phyloP scores from a whole-genome alignment of 2,888 invertebrate species.

The Melanotus villosus region DNA sequence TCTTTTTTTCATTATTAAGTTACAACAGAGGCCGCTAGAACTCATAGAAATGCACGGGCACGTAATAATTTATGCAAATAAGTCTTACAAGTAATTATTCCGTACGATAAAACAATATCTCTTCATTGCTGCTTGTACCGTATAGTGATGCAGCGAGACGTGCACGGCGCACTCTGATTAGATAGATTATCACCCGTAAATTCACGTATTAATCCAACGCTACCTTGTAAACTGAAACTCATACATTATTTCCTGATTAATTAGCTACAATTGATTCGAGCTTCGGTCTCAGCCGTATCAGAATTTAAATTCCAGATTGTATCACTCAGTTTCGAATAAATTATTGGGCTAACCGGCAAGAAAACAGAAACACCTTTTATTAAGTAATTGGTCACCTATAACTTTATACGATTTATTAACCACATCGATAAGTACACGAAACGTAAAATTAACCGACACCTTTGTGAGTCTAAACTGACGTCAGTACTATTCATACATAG shows the following conservation, averaged over 20 bases:
- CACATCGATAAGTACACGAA: constrained; percentile 9
- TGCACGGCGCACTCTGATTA: constrained; percentile 33
- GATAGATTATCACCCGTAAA: constrained; percentile 33
- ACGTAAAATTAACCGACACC: constrained; percentile 10
- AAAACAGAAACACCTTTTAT: constrained; percentile 13
- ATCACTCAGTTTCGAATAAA: constrained; percentile 3
- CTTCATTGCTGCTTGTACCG: constrained; percentile 4
- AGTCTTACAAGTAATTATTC: constrained; percentile 31
- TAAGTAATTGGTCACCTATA: too few species aligned
- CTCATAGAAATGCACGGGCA: constrained; percentile 28
- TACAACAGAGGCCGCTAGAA: background rate
- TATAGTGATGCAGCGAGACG: constrained; percentile 4
- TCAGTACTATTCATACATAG: background rate
- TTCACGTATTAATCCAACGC: constrained; percentile 22
- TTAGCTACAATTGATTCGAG: constrained; percentile 37
- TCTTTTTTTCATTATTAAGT: too few species aligned
- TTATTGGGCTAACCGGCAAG: background rate
- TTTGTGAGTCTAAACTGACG: background rate
- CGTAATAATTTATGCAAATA: constrained; percentile 27
- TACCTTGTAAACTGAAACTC: constrained; percentile 35
- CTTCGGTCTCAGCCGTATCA: constrained; percentile 7
- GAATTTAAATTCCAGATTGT: background rate
- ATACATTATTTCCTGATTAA: constrained; percentile 43
- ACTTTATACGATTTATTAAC: background rate
- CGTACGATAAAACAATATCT: constrained; percentile 27